A percentile compares a stretch with the other conserved stretches of the same genome.
phyloP scores from a whole-genome alignment of 1,140 invertebrate genomes.

The Bicyclus anynana region DNA sequence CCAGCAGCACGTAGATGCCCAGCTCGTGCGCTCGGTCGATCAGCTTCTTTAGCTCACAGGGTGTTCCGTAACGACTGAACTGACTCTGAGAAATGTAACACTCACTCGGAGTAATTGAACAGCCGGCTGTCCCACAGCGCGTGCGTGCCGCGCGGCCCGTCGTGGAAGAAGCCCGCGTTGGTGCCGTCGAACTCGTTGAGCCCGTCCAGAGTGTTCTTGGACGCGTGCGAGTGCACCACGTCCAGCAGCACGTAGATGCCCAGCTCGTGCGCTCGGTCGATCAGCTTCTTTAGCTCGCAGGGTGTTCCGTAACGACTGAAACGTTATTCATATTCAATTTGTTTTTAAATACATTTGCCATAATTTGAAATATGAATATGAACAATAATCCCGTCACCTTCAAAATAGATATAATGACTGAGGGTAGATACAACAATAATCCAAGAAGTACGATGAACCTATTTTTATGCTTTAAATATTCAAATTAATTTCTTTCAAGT shows the following conservation, averaged over 20 bases:
- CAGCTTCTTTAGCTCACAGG: conserved; percentile 96
- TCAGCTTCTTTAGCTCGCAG: conserved; percentile 95
- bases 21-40: conserved; percentile 94
- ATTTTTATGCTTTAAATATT: no score
- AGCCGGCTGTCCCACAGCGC: conserved; percentile 97
- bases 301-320: conserved; percentile 96
- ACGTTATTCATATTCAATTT: no score
- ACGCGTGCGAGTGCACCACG: conserved; percentile 99
- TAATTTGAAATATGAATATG: no score
- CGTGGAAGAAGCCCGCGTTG: conserved; percentile 95
- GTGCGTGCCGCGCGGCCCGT: conserved; percentile 91
- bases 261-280: conserved; percentile 93
- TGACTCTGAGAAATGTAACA: neutral
- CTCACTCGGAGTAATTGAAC: conserved; percentile 96
- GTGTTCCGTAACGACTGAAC: conserved; percentile 94
- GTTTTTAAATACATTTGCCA: no score
- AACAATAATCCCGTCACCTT: no score
- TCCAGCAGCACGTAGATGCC: conserved; percentile 96
- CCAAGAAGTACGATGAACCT: no score
- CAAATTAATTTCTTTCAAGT: no score
- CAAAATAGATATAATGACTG: no score
- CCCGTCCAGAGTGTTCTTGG: conserved; percentile 98
- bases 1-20: conserved; percentile 94
- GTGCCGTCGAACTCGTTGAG: conserved; percentile 99
- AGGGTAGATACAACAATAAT: no score